Percentiles rank a stretch among this genome's conserved stretches.
Conservation (phyloP, 1,140 invertebrate species). For the Calephelis nemesis region DNA sequence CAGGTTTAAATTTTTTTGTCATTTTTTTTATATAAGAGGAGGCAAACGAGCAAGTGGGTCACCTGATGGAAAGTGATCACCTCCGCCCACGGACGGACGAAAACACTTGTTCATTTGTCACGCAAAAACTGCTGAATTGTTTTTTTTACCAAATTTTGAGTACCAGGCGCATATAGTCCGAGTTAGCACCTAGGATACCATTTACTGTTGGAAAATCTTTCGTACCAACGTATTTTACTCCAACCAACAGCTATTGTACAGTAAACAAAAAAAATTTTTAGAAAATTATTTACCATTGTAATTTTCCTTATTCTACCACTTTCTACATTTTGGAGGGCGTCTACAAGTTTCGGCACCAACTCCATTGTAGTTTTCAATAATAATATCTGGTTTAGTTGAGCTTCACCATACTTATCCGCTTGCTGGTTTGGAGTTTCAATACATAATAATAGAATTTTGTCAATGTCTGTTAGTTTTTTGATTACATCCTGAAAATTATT, state of each 20-base stretch:
- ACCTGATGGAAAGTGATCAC: too few species aligned
- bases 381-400: conserved; percentile 89
- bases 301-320: conserved; percentile 82
- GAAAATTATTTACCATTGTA: conserved; percentile 75
- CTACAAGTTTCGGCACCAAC: conserved; percentile 83
- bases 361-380: conserved; percentile 89
- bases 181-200: too few species aligned
- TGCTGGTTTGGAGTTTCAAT: conserved; percentile 80
- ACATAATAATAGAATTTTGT: conserved; percentile 78
- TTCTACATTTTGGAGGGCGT: conserved; percentile 80
- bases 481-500: conserved; percentile 59
- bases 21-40: too few species aligned
- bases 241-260: too few species aligned
- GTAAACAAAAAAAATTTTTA: background rate
- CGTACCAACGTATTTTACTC: background rate
- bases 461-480: conserved; percentile 74
- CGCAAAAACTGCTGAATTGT: too few species aligned
- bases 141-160: too few species aligned
- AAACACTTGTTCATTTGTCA: too few species aligned
- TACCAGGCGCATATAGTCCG: too few species aligned
- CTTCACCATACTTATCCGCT: conserved; percentile 81
- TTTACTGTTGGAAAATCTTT: too few species aligned
- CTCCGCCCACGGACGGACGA: too few species aligned
- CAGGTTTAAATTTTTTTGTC: too few species aligned
- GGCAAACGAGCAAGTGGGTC: too few species aligned